A percentile compares a stretch with the other conserved stretches of the same genome.
Conservation (phyloP, 1,140 invertebrate genomes). For the Pseudomyrmex flavicornis region DNA sequence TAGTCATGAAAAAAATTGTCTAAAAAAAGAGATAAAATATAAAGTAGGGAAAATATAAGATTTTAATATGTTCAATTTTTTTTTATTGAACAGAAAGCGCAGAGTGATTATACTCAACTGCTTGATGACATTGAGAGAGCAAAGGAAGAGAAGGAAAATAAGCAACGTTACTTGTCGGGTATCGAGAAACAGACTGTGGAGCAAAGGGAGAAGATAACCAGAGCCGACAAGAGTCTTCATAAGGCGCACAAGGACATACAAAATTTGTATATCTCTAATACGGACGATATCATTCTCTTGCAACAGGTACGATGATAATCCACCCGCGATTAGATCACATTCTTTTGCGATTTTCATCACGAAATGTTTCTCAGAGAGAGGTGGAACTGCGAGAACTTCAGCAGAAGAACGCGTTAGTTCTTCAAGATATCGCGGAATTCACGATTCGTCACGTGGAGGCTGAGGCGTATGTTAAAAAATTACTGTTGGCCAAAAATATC, state of each 20-base stretch:
- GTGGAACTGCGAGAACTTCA: conserved; percentile 78
- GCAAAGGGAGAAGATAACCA: conserved; percentile 77
- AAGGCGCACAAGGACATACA: conserved; percentile 79
- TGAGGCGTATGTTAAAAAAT: conserved; percentile 81
- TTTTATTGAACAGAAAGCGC: conserved; percentile 70
- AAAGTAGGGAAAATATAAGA: conserved; percentile 3
- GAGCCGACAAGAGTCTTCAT: conserved; percentile 78
- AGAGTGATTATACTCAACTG: conserved; percentile 69
- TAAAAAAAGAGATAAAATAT: neutral
- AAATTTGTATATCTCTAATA: conserved; percentile 71
- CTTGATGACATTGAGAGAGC: conserved; percentile 72
- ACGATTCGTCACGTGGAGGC: conserved; percentile 82
- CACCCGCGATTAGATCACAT: neutral
- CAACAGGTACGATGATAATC: conserved; percentile 76
- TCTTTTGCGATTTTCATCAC: neutral
- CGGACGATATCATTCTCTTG: conserved; percentile 73
- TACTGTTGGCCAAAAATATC: conserved; percentile 77
- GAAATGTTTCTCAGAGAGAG: conserved; percentile 77
- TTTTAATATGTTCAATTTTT: neutral
- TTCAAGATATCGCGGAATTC: conserved; percentile 82
- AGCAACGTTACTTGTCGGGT: conserved; percentile 67
- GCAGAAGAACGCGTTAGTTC: conserved; percentile 78
- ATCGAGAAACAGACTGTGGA: conserved; percentile 79
- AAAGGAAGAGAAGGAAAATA: conserved; percentile 77
- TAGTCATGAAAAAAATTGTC: neutral